These are phyloP conservation scores for Tragulus kanchil DNA, from an alignment of 2,113 vertebrate genomes.

Conservation along the genomic window DNA sequence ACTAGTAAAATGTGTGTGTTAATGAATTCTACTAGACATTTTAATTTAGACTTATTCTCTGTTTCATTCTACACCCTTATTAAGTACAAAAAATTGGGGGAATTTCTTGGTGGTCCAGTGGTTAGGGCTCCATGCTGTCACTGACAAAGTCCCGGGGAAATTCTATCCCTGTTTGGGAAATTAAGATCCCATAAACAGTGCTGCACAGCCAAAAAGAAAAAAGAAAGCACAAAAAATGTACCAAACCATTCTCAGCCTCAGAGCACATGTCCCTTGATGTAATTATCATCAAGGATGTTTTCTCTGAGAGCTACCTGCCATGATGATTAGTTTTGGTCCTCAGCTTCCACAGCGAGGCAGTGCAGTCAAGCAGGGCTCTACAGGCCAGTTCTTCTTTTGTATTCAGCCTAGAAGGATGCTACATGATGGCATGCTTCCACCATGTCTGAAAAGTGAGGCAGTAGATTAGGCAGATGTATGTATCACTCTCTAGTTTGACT, in stretches of 20 bases:
- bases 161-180: not conserved
- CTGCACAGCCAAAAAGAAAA: not conserved
- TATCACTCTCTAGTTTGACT: not conserved
- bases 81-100: not conserved
- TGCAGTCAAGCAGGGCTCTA: not conserved
- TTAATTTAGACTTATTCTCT: not conserved
- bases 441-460: not conserved
- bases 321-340: fast-evolving
- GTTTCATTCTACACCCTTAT: not conserved
- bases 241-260: not conserved
- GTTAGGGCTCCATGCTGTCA: not conserved
- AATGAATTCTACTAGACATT: not conserved
- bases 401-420: not conserved
- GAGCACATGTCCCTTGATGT: not conserved
- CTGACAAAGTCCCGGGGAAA: not conserved
- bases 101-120: not conserved
- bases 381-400: not conserved
- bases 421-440: not conserved
- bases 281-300: not conserved
- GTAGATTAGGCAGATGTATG: not conserved
- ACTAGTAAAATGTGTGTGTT: conserved; percentile 13
- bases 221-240: not conserved
- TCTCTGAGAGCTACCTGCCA: not conserved
- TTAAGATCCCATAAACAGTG: not conserved
- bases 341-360: not conserved